A percentile compares a stretch with the other conserved stretches of the same genome.
Conservation (phyloP, 2,888 invertebrate species). For the Marronus borbonicus region DNA sequence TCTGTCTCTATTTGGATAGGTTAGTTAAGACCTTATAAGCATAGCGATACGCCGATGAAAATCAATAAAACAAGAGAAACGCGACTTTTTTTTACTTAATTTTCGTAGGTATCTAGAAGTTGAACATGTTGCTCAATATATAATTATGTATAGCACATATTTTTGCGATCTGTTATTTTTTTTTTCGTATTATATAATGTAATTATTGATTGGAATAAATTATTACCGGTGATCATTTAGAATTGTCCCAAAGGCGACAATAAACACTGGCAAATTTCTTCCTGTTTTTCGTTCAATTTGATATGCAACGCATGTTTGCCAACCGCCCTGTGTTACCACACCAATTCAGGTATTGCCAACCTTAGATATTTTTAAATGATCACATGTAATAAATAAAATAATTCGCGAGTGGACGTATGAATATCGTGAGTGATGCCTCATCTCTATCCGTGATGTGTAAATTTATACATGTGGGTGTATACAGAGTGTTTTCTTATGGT, state of each 20-base stretch:
- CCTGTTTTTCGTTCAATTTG: too few species aligned
- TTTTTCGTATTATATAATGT: slow-evolving; percentile 41
- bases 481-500: background rate
- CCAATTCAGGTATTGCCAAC: too few species aligned
- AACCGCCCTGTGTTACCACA: too few species aligned
- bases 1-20: too few species aligned
- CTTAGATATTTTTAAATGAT: too few species aligned
- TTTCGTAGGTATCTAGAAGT: slow-evolving; percentile 52
- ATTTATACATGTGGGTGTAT: background rate
- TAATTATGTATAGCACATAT: slow-evolving; percentile 49
- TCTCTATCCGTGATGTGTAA: background rate
- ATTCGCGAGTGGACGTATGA: too few species aligned
- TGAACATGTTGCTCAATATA: slow-evolving; percentile 54
- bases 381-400: too few species aligned
- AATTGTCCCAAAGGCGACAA: too few species aligned
- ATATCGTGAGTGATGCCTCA: slow-evolving; percentile 10
- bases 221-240: background rate
- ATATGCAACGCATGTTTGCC: too few species aligned
- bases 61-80: background rate
- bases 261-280: too few species aligned
- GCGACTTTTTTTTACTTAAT: slow-evolving; percentile 52
- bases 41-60: too few species aligned
- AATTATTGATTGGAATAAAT: slow-evolving; percentile 41
- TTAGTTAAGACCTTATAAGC: too few species aligned
- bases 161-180: slow-evolving; percentile 37